Conservation (phyloP, 2,797 vertebrate genomes). For the Amazonetta brasiliensis region DNA sequence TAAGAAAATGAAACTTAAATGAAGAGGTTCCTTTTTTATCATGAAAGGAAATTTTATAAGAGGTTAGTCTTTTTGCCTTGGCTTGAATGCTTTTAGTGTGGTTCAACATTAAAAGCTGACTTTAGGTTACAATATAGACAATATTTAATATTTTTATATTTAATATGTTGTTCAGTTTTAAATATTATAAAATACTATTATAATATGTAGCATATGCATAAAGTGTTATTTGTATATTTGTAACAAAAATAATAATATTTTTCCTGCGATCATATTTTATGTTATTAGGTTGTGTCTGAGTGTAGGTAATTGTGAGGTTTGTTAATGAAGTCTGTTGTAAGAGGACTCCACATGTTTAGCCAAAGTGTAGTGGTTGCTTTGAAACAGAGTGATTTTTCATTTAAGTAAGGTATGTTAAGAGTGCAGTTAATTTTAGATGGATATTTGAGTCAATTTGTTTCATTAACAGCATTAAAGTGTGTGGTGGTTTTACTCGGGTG, state of each 20-base stretch:
- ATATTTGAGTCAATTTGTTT: neutral
- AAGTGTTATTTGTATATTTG: neutral
- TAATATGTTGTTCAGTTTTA: neutral
- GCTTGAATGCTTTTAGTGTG: slow-evolving; percentile 24
- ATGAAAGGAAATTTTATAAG: neutral
- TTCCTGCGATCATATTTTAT: neutral
- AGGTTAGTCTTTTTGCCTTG: neutral
- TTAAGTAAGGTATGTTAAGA: neutral
- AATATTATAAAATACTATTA: neutral
- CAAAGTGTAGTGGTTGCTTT: neutral
- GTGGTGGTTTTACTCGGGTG: no score
- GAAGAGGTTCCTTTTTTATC: neutral
- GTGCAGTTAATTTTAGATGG: neutral
- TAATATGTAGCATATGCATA: neutral
- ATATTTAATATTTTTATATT: neutral
- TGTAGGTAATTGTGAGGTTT: neutral
- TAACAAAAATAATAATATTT: neutral
- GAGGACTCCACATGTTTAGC: neutral
- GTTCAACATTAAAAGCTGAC: slow-evolving; percentile 23
- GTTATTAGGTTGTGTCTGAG: neutral
- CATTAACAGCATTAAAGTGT: neutral
- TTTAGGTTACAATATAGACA: neutral
- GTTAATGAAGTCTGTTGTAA: neutral
- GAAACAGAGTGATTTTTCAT: neutral
- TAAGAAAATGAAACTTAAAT: neutral